Evolutionary conservation across 2,888 invertebrate species (phyloP).

Genomic region (Neria commutata): DNA sequence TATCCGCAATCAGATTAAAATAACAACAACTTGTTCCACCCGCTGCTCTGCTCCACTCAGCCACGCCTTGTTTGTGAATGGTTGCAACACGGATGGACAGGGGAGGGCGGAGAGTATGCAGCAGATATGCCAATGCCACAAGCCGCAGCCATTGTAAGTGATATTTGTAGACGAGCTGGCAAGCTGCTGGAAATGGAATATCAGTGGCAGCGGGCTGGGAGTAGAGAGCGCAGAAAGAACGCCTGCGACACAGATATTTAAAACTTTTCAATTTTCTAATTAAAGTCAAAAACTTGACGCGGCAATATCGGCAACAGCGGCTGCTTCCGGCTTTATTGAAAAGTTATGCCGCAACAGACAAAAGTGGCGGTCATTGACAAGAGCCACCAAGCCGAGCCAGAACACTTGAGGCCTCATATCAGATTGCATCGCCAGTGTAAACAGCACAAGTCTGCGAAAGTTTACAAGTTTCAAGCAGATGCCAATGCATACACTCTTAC

Average conservation of each 20-base stretch:
- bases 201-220: too few species aligned
- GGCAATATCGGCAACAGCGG: background rate
- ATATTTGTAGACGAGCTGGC: background rate
- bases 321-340: slow-evolving; percentile 9
- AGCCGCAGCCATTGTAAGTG: background rate
- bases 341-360: background rate
- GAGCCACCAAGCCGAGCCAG: too few species aligned
- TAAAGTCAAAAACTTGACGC: slow-evolving; percentile 23
- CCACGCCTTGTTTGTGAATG: too few species aligned
- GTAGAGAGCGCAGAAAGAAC: background rate
- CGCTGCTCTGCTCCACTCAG: too few species aligned
- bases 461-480: slow-evolving; percentile 11
- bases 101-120: background rate
- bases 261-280: slow-evolving; percentile 26
- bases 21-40: slow-evolving; percentile 50
- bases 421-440: too few species aligned
- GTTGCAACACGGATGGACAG: slow-evolving; percentile 32
- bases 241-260: background rate
- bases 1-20: slow-evolving; percentile 51
- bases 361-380: background rate
- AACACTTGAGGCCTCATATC: too few species aligned
- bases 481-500: too few species aligned
- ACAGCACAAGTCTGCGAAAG: slow-evolving; percentile 12
- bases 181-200: background rate
- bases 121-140: background rate